Percentiles rank a stretch among this genome's conserved stretches.
These are phyloP conservation scores for Triplophysa tibetana DNA, from an alignment of 2,113 vertebrate species.

Conservation along the genomic window DNA sequence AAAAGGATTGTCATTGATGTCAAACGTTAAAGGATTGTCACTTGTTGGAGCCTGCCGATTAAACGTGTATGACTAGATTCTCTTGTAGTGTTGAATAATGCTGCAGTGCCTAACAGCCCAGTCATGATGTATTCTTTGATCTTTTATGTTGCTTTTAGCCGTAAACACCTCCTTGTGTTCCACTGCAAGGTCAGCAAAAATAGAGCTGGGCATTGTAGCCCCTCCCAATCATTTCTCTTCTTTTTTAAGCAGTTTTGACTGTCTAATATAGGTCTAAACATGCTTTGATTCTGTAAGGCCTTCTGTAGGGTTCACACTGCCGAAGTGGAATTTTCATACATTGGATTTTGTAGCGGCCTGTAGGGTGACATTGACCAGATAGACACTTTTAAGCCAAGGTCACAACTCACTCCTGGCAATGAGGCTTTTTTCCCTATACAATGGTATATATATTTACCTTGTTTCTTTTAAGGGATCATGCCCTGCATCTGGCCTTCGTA, in stretches of 20 bases:
- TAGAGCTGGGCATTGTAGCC: conserved; percentile 1
- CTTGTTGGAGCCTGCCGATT: background rate
- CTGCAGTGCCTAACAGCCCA: background rate
- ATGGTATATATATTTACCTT: conserved; percentile 12
- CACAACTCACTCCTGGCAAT: too few relatives aligned
- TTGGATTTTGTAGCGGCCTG: too few relatives aligned
- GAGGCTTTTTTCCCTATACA: background rate
- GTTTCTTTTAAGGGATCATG: conserved; percentile 47
- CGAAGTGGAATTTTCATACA: too few relatives aligned
- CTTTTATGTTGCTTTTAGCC: background rate
- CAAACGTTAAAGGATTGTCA: background rate
- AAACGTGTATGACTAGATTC: background rate
- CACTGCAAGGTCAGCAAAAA: conserved; percentile 27
- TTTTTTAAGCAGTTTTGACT: background rate
- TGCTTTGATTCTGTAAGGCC: background rate
- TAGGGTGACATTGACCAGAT: too few relatives aligned
- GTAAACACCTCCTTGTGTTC: background rate
- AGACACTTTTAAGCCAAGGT: too few relatives aligned
- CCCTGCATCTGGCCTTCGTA: conserved; percentile 18
- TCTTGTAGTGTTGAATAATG: background rate
- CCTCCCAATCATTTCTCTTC: background rate
- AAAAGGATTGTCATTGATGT: background rate
- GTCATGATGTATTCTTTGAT: background rate
- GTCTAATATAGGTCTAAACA: background rate
- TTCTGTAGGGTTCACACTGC: background rate